Conservation (phyloP, 1,140 invertebrate genomes). For the Drosophila nannoptera region DNA sequence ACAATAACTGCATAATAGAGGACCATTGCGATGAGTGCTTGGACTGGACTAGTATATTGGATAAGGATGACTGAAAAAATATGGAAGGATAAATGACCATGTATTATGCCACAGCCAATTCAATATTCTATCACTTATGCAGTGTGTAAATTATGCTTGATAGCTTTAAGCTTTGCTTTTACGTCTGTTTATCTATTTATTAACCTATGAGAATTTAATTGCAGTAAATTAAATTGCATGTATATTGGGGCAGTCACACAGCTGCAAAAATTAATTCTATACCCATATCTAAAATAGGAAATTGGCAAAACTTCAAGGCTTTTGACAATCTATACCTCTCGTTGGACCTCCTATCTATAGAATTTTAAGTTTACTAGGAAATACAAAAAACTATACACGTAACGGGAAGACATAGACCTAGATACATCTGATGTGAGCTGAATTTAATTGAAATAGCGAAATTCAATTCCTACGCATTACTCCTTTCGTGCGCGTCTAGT, state of each 20-base stretch:
- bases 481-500: too few species aligned
- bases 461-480: too few species aligned
- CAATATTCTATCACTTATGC: slow-evolving; percentile 7
- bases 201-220: slow-evolving; percentile 29
- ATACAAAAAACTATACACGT: too few species aligned
- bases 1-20: slow-evolving; percentile 88
- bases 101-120: slow-evolving; percentile 10
- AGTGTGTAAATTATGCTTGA: slow-evolving; percentile 23
- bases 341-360: too few species aligned
- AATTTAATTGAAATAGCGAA: too few species aligned
- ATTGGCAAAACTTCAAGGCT: too few species aligned
- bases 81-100: slow-evolving; percentile 16
- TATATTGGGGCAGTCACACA: background rate
- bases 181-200: slow-evolving; percentile 44
- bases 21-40: slow-evolving; percentile 82
- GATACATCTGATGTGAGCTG: too few species aligned
- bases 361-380: too few species aligned
- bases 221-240: background rate
- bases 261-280: too few species aligned
- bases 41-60: slow-evolving; percentile 24
- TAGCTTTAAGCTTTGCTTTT: slow-evolving; percentile 38
- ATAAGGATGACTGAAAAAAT: slow-evolving; percentile 18
- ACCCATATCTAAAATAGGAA: too few species aligned
- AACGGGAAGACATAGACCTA: too few species aligned
- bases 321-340: too few species aligned